Evolutionary conservation across 2,113 vertebrate species (phyloP), one percentile per base, ranked within the genome.

Genomic region (Nesogale talazaci): DNA sequence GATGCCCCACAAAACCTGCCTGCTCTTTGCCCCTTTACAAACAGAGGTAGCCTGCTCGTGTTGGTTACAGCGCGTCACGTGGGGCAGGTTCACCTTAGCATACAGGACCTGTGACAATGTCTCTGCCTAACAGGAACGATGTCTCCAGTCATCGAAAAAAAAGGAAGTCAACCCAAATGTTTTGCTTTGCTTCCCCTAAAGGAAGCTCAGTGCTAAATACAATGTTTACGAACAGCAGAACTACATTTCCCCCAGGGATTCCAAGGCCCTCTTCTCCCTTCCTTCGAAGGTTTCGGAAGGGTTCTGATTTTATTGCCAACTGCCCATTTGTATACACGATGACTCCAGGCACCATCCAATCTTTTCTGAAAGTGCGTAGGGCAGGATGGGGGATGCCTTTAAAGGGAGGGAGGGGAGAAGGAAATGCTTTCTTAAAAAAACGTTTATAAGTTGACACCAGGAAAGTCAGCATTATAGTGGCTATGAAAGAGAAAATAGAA

Each of bases 401-500:
- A 75, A 81, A 77, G 42, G 23, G 80, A 74, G 17, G 19, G 20
- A 27, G 16, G 10, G n/a, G 38, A 78, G 78, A 82, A 78, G 31
- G 40, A 40, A 70, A 25, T 27, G 22, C 7, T 63, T 63, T 57
- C 16, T 74, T 75, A 46, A 46, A 46, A 46, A 46, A 81, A 92
- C 75, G 61, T 25, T 31, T 40, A 36, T 42, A 87, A 34, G 1
- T 15, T 81, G 31, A 14, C 69, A 88, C 74, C 67, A 91, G 38
- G 17, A 72, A 93, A 75, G 36, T 82, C 63, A 92, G 65, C 11
- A 95, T 22, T 52, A 65, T 77, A 81, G 10, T 7, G 12, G 74
- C 85, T 90, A 29, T 85, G 16, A 93, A 96, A 88, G n/a, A 89
- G 29, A 61, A 95, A 92, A 95, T 40, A 85, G 23, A 92, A 92